A percentile compares a stretch with the other conserved stretches of the same genome.
These are phyloP conservation scores for Myotis pilosus DNA, from an alignment of 2,797 vertebrate species.

Conservation along the genomic window DNA sequence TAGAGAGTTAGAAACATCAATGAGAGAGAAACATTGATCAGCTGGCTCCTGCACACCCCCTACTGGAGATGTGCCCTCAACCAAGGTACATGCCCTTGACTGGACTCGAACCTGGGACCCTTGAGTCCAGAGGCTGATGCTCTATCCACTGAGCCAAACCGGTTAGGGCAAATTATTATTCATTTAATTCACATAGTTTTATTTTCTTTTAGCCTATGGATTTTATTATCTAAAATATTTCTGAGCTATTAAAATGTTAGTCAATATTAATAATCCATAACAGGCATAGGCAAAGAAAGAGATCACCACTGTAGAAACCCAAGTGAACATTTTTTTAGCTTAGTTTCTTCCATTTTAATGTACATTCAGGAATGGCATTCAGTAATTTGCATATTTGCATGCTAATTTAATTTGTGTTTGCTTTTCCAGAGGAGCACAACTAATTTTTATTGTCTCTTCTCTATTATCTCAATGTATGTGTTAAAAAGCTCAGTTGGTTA, in stretches of 20 bases:
- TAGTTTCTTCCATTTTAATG: slow-evolving; percentile 3
- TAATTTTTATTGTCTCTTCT: slow-evolving; percentile 48
- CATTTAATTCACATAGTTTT: neutral
- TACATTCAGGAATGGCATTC: neutral
- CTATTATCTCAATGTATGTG: slow-evolving; percentile 49
- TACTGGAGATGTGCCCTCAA: no score
- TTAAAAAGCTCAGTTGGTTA: slow-evolving; percentile 47
- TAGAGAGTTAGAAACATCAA: no score
- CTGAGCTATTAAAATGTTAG: neutral
- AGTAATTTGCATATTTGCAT: slow-evolving; percentile 38
- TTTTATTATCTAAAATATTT: neutral
- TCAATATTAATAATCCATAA: neutral
- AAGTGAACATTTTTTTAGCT: neutral
- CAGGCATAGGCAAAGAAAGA: neutral
- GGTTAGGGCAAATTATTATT: no score
- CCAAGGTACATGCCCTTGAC: no score
- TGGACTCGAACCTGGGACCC: no score
- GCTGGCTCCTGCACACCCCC: no score
- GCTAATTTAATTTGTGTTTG: slow-evolving; percentile 49
- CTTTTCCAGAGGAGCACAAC: slow-evolving; percentile 13
- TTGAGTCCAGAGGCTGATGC: no score
- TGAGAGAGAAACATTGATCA: no score
- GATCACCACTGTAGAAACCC: neutral
- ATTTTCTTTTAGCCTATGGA: neutral
- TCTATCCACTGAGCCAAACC: no score